phyloP scores from a whole-genome alignment of 1,140 invertebrate genomes.

The Panulirus ornatus region DNA sequence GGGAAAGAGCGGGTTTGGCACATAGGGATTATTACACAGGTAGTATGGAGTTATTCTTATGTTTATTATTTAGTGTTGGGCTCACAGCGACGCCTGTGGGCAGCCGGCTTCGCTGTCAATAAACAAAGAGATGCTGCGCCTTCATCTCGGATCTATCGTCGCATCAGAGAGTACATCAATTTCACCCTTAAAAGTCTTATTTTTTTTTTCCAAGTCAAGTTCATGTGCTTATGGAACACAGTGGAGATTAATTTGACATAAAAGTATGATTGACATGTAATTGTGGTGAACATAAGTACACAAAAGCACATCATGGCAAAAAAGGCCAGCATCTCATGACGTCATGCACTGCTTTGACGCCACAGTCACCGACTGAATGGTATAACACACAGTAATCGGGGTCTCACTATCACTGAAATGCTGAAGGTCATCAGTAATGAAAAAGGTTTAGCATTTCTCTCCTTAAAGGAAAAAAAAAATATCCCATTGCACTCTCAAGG shows the following conservation, averaged over 20 bases:
- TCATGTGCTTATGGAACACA: slow-evolving; percentile 22
- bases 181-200: too few relatives aligned
- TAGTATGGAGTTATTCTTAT: background rate
- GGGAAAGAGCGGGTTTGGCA: slow-evolving; percentile 62
- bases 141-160: too few relatives aligned
- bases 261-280: slow-evolving; percentile 51
- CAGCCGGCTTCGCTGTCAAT: background rate
- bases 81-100: background rate
- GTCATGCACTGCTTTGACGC: slow-evolving; percentile 7
- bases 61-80: background rate
- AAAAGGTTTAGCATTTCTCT: slow-evolving; percentile 41
- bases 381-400: background rate
- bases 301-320: slow-evolving; percentile 22
- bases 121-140: too few relatives aligned
- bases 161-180: too few relatives aligned
- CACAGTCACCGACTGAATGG: background rate
- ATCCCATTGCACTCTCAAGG: slow-evolving; percentile 33
- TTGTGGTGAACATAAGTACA: background rate
- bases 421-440: slow-evolving; percentile 27
- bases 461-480: too few relatives aligned
- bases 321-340: slow-evolving; percentile 32
- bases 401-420: slow-evolving; percentile 35
- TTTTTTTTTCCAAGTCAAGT: too few relatives aligned
- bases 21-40: slow-evolving; percentile 61
- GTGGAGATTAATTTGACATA: slow-evolving; percentile 38